Evolutionary conservation across 2,113 vertebrate genomes (phyloP), one percentile per base, ranked within the genome.

Genomic region (Nothocercus julius): DNA sequence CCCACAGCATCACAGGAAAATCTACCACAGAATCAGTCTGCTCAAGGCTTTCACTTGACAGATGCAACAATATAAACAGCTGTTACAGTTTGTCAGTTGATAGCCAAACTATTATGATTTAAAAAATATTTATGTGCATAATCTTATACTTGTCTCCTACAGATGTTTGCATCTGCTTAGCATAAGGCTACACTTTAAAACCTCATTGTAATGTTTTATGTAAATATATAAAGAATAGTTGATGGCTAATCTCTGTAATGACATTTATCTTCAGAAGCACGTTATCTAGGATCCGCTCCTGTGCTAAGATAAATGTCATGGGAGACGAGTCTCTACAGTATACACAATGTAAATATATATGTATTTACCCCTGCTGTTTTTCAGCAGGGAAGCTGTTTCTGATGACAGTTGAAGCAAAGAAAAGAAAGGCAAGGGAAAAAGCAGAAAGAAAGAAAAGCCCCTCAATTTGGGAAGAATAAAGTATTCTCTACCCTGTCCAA

Each of bases 181-280:
- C 34, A 45, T 28, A 82, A 83, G 56, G 58, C 44, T 96, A 93
- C 74, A 8, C 69, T 77, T 76, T 90, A 92, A 96, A 93, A 53
- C 34, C 78, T 87, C 87, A 85, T 95, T 94, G 80, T 90, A 85
- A 59, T 73, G 78, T 34, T 96, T 97, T 94, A 96, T 97, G 96
- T 93, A 96, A 95, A 96, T 96, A 92, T 56, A 94, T 80, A 94
- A 92, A 96, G 92, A 82, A 30, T 90, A 85, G 64, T 92, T 93
- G 92, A 94, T 83, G 72, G 63, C 78, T 96, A 87, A 92, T 96
- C 87, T 72, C 81, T 93, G 63, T 56, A 64, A 87, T 96, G 93
- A 94, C 95, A 89, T 94, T 96, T 94, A 95, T 94, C 89, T 97
- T 78, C 82, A 69, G 77, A 66, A 93, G 64, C 1, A 10, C 0